These are phyloP conservation scores for Standfussiana lucernea DNA, from an alignment of 2,888 invertebrate genomes.

Conservation along the genomic window DNA sequence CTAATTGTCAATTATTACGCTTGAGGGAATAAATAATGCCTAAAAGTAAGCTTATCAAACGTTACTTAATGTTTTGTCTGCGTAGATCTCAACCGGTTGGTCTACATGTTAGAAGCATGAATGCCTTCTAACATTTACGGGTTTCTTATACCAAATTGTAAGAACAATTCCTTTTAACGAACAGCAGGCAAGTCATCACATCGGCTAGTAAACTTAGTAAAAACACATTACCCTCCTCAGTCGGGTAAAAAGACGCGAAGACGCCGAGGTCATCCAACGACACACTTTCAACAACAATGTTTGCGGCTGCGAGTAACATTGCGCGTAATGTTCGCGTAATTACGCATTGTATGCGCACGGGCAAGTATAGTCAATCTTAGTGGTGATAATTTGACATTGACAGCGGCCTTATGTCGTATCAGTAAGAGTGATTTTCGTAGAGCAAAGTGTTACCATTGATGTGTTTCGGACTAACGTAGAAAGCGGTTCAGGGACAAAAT, in stretches of 20 bases:
- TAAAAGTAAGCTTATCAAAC: background rate
- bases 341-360: slow-evolving; percentile 56
- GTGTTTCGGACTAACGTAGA: background rate
- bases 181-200: background rate
- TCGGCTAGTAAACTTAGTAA: slow-evolving; percentile 3
- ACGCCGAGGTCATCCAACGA: slow-evolving; percentile 48
- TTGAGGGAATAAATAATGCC: background rate
- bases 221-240: no score
- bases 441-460: no score
- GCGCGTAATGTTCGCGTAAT: slow-evolving; percentile 47
- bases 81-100: background rate
- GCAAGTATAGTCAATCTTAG: background rate
- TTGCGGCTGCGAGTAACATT: slow-evolving; percentile 24
- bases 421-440: background rate
- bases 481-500: slow-evolving; percentile 22
- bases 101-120: background rate
- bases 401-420: background rate
- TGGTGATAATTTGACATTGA: background rate
- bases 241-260: slow-evolving; percentile 3
- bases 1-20: no score
- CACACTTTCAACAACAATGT: slow-evolving; percentile 55
- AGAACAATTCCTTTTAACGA: background rate
- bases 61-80: background rate
- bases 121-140: background rate
- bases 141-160: background rate